A percentile compares a stretch with the other conserved stretches of the same genome.
Conservation (phyloP, 1,140 invertebrate species). For the Dufourea novaeangliae region DNA sequence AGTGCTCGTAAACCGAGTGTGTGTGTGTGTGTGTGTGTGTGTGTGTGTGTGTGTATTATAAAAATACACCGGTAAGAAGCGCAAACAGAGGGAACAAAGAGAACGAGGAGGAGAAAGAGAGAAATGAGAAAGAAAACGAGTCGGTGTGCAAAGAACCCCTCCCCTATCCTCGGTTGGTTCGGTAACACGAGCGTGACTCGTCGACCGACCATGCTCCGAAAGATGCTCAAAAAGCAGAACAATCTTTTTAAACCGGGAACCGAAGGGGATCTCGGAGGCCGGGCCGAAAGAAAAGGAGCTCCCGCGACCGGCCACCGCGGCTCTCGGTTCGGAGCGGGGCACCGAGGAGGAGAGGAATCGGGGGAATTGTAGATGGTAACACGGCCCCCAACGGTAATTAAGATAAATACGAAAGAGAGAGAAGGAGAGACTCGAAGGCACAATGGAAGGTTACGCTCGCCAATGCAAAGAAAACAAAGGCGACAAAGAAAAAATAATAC, state of each 20-base stretch:
- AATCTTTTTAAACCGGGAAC: constrained; percentile 22
- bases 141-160: constrained; percentile 3
- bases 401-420: constrained; percentile 47
- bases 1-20: constrained; percentile 21
- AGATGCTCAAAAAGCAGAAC: constrained; percentile 39
- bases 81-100: constrained; percentile 35
- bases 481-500: constrained; percentile 9
- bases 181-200: constrained; percentile 21
- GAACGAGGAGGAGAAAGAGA: neutral
- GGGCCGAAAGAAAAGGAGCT: neutral
- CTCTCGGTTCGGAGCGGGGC: neutral
- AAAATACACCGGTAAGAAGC: constrained; percentile 24
- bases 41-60: constrained; percentile 1
- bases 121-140: neutral
- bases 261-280: neutral
- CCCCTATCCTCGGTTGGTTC: too few species aligned
- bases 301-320: neutral
- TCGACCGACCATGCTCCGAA: constrained; percentile 29
- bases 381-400: constrained; percentile 23
- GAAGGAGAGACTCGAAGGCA: constrained; percentile 41
- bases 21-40: too few species aligned
- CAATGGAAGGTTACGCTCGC: constrained; percentile 45
- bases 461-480: constrained; percentile 36
- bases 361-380: constrained; percentile 16
- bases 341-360: neutral